Conservation (phyloP, 2,113 vertebrate species). For the Muntiacus reevesi region DNA sequence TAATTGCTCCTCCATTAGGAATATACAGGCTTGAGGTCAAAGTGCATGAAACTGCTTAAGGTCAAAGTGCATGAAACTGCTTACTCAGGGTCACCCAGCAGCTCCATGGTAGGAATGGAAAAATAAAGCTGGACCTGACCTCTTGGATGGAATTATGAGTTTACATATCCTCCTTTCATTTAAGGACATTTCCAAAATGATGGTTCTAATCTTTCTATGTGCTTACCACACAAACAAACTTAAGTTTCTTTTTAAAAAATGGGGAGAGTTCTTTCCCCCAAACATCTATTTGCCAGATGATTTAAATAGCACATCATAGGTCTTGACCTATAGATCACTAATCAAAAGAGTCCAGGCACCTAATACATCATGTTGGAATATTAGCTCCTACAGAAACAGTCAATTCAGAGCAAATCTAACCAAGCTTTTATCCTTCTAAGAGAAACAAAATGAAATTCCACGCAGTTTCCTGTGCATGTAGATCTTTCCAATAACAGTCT, state of each 20-base stretch:
- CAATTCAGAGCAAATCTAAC: background rate
- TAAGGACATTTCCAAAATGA: conserved; percentile 34
- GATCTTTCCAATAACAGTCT: background rate
- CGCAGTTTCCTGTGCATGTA: background rate
- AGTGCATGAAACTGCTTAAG: background rate
- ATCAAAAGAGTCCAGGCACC: background rate
- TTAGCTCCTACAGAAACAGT: background rate
- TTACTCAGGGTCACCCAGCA: background rate
- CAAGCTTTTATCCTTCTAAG: background rate
- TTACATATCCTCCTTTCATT: background rate
- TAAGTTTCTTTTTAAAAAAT: background rate
- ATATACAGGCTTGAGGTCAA: background rate
- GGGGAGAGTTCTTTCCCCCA: background rate
- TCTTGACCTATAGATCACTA: background rate
- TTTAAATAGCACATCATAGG: background rate
- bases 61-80: background rate
- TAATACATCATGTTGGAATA: background rate
- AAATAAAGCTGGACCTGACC: background rate
- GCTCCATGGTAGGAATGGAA: background rate
- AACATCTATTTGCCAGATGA: background rate
- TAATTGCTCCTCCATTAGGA: background rate
- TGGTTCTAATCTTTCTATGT: background rate
- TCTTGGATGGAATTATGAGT: background rate
- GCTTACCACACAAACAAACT: background rate
- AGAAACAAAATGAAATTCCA: conserved; percentile 6